Evolutionary conservation across 2,888 invertebrate species (phyloP).

Genomic region (Alviniconcha strummeri): DNA sequence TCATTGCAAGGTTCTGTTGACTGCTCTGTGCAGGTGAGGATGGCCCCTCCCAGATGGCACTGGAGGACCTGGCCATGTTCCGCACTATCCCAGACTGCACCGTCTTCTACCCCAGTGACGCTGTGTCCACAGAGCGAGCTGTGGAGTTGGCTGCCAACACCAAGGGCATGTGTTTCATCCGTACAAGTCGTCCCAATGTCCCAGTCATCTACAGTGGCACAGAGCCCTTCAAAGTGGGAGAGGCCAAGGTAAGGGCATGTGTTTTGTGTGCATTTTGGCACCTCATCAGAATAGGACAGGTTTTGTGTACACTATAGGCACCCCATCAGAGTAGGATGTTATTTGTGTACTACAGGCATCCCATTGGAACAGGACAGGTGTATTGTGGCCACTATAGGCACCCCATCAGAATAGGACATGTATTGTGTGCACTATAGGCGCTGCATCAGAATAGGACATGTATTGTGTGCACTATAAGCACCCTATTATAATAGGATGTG

Average conservation of each 20-base stretch:
- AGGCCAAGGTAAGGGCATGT: conserved; percentile 74
- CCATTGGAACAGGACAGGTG: no score
- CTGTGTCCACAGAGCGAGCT: conserved; percentile 94
- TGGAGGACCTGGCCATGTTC: conserved; percentile 98
- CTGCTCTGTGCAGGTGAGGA: conserved; percentile 81
- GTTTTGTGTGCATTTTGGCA: background rate
- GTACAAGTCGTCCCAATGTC: conserved; percentile 95
- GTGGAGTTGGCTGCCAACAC: conserved; percentile 97
- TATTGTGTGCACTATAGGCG: no score
- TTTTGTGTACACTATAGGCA: no score
- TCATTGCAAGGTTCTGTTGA: no score
- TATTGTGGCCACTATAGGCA: no score
- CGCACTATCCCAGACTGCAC: conserved; percentile 86
- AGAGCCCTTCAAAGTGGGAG: conserved; percentile 84
- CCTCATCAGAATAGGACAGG: no score
- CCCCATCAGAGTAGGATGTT: background rate
- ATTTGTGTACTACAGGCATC: no score
- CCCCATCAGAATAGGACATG: no score
- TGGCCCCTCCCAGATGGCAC: conserved; percentile 99
- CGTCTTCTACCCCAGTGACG: conserved; percentile 87
- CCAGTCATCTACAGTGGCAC: conserved; percentile 89
- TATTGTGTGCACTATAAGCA: no score
- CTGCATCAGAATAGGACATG: no score
- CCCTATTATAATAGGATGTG: no score
- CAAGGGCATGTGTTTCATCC: conserved; percentile 94